Base-by-base conservation (phyloP, 2,797 vertebrate species). In the Kryptolebias ocellatus region DNA sequence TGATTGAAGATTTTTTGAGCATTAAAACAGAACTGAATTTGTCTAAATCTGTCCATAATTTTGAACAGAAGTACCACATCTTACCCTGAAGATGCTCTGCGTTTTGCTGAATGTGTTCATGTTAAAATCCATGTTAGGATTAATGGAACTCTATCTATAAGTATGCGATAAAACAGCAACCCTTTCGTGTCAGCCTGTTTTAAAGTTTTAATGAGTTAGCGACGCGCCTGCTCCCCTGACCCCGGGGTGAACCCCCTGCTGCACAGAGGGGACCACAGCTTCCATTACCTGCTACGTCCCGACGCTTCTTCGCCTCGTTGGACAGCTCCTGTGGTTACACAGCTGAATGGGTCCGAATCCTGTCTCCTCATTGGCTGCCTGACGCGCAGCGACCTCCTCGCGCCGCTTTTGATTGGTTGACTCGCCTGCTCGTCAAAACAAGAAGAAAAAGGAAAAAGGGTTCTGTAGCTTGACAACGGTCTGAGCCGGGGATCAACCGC, bases 291-390 rank as follows among this genome's bases (percentile, higher is more conserved):
- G 12, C 57, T 8, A 66, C 31, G n/a, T 31, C 45, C 45, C 54
- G 27, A 58, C 72, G 37, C 49, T 16, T 39, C 28, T 52, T 4
- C 47, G 11, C 9, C 7, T 9, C 52, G 7, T 27, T 51, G 83
- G 63, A 83, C 83, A 74, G 71, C 76, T 85, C 81, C 74, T 3
- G 62, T 68, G 70, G 74, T 78, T 24, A 3, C 72, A 68, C 64
- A 84, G 74, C 51, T 10, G 1, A 66, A 59, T 18, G 0, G 17
- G 50, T 28, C 31, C 47, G 42, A 55, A 71, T 49, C 14, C 63
- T 24, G 0, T 29, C 67, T 1, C 54, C 68, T 81, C 28, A 91
- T 91, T 91, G 90, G 90, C 27, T 7, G 1, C 56, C 2, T 12
- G 8, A 0, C 0, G 1, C 31, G 5, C 54, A 15, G 3, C 1